phyloP scores from a whole-genome alignment of 2,113 vertebrate species.

The Oreamnos americanus region DNA sequence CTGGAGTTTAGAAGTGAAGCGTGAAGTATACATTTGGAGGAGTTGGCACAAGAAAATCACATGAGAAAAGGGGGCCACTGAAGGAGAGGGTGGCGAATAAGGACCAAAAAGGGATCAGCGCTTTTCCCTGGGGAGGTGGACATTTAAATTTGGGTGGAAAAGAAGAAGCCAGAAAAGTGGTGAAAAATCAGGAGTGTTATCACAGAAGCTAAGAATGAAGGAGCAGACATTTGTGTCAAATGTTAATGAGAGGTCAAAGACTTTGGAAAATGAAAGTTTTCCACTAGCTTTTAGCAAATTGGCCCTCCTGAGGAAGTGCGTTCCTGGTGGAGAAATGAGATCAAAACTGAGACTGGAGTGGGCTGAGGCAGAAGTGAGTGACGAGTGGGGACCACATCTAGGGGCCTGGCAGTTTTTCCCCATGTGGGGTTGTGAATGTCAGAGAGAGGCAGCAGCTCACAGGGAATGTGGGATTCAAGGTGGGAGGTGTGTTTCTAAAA shows the following conservation, averaged over 20 bases:
- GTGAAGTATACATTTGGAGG: not conserved
- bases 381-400: not conserved
- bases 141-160: not conserved
- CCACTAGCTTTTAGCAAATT: not conserved
- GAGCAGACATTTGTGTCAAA: not conserved
- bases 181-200: not conserved
- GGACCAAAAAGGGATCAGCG: not conserved
- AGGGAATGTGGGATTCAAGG: not conserved
- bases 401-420: not conserved
- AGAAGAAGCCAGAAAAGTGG: not conserved
- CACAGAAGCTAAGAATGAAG: not conserved
- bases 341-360: not conserved
- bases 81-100: not conserved
- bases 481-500: not conserved
- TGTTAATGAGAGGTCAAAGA: not conserved
- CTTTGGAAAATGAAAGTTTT: not conserved
- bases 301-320: accelerated
- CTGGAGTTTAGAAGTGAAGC: not conserved
- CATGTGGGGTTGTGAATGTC: not conserved
- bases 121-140: not conserved
- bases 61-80: not conserved
- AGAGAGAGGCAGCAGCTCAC: not conserved
- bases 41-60: not conserved
- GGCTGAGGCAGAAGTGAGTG: not conserved
- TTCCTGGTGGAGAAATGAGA: not conserved